Evolutionary conservation across 2,888 invertebrate genomes (phyloP).

Genomic region (Cistogaster globosa): DNA sequence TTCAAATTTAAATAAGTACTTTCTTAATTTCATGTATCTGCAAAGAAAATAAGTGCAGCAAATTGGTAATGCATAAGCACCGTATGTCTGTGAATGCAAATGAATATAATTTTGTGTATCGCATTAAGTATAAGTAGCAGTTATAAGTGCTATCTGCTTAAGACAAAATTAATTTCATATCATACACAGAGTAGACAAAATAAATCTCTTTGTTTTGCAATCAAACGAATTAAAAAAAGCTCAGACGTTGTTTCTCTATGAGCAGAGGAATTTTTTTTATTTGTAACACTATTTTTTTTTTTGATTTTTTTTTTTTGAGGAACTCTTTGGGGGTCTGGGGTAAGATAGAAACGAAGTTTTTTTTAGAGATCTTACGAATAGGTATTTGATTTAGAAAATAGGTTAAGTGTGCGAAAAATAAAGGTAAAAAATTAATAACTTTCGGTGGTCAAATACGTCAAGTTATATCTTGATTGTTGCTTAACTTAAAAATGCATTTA

Average conservation of each 20-base stretch:
- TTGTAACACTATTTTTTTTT: too few relatives aligned
- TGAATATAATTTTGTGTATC: slow-evolving; percentile 34
- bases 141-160: slow-evolving; percentile 54
- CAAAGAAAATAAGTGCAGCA: slow-evolving; percentile 38
- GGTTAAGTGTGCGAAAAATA: too few relatives aligned
- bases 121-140: slow-evolving; percentile 32
- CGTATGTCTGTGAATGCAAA: slow-evolving; percentile 10
- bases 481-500: too few relatives aligned
- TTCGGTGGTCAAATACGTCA: too few relatives aligned
- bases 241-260: not conserved
- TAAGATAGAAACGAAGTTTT: too few relatives aligned
- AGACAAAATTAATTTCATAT: slow-evolving; percentile 56
- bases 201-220: not conserved
- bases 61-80: slow-evolving; percentile 37
- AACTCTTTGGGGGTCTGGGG: too few relatives aligned
- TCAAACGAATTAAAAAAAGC: slow-evolving; percentile 14
- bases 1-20: not conserved
- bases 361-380: too few relatives aligned
- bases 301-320: too few relatives aligned
- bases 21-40: slow-evolving; percentile 10
- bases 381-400: too few relatives aligned
- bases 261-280: too few relatives aligned
- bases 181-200: slow-evolving; percentile 37
- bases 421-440: too few relatives aligned
- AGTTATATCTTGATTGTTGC: too few relatives aligned